Evolutionary conservation across 2,113 vertebrate species (phyloP).

Genomic region (Ciconia boyciana): DNA sequence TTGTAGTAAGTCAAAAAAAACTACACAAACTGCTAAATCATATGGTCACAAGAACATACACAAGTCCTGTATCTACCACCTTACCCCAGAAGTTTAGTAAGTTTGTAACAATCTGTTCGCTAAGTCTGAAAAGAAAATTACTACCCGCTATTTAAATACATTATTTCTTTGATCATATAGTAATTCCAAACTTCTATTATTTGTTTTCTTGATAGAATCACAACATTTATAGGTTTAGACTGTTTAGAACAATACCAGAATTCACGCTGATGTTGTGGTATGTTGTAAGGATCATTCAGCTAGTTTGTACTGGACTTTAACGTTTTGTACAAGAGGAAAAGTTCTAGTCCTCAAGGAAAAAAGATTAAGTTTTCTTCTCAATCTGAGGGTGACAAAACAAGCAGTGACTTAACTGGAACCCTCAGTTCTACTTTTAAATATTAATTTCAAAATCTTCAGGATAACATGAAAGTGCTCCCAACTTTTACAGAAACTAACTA

Average conservation of each 20-base stretch:
- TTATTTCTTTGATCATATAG: neutral
- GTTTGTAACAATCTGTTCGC: neutral
- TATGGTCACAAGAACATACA: neutral
- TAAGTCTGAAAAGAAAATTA: neutral
- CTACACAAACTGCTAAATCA: neutral
- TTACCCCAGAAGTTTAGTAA: neutral
- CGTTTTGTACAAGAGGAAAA: neutral
- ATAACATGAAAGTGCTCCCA: neutral
- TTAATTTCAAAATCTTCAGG: neutral
- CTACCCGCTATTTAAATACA: neutral
- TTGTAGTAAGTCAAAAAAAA: neutral
- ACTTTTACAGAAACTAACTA: neutral
- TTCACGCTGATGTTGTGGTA: neutral
- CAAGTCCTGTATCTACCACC: neutral
- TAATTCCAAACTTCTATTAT: neutral
- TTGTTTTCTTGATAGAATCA: neutral
- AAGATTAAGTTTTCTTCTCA: neutral
- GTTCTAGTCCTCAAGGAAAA: neutral
- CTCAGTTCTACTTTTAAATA: neutral
- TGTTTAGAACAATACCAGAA: neutral
- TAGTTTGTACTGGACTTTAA: neutral
- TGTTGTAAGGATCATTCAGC: neutral
- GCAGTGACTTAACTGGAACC: neutral
- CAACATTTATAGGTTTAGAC: neutral
- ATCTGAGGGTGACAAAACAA: neutral